Evolutionary conservation across 1,140 invertebrate genomes (phyloP), one percentile per base, ranked within the genome.

Genomic region (Thaumatotibia leucotreta): DNA sequence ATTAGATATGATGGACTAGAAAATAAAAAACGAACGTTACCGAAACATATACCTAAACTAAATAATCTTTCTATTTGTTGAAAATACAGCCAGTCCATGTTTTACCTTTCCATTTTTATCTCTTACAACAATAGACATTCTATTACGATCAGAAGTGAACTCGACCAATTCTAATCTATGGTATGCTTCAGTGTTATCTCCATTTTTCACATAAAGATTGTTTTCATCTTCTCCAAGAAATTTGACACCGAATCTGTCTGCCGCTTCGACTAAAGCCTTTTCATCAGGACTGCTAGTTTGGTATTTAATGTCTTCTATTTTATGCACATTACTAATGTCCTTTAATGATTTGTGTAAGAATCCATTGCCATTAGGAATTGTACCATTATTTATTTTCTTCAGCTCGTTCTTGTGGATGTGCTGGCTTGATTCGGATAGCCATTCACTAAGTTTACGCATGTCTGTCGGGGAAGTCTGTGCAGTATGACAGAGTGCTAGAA

Each of bases 101-200:
- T 95, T 93, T 70, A 98, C 96, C 86, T 94, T 94, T 33, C 92
- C 96, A 54, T 95, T 90, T 8, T 96, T 95, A 68, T 95, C 95
- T 73, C 93, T 93, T 0, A 98, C 93, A 61, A 99, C 95, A 0
- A 99, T 95, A 2, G 97, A 98, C 98, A 99, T 99, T 70, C 98
- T 91, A 89, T 99, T 99, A 61, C 98, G 92, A 24, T 95, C 93
- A 10, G 97, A 98, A 0, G 97, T 99, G 84, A 99, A 99, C 83
- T 99, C 99, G 20, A 99, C 93, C 0, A 99, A 95, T 87, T 99
- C 97, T n/a, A 99, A 89, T 50, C 99, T 94, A 89, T 99, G 95
- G 89, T 97, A 99, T 27, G 93, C 83, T 69, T 90, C 85, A 3
- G 83, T 88, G 10, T 80, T 49, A 1, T 76, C 93, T 92, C 84